Base-by-base conservation (phyloP, 1,140 invertebrate genomes). In the Teleopsis dalmanni region DNA sequence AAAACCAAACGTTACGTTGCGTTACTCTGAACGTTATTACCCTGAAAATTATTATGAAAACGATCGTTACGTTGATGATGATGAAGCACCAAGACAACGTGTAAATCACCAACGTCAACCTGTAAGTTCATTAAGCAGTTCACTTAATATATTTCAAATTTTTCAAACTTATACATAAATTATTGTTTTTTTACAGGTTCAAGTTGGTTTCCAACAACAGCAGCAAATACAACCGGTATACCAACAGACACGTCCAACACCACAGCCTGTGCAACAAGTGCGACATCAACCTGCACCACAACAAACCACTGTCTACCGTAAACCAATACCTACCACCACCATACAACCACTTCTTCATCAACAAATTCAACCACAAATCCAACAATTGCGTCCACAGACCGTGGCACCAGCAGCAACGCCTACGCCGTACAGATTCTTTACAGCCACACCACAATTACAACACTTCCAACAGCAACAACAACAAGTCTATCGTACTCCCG, bases 11-110 rank as follows among this genome's bases (percentile, higher is more conserved):
- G 81, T 89, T 4, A 70, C 65, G 8, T 44, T 70, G 13, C 77
- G 83, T 57, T 94, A 95, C 73, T 89, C 88, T 37, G 89, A 95
- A 58, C 77, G 90, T 50, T 88, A 83, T 60, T 87, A 84, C 66
- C 85, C 85, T 2, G 76, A 83, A 35, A 81, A 83, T 54, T 84
- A 85, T 48, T 83, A 85, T 61, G 76, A 79, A 14, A 80, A 83
- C 48, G 81, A 82, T 58, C 76, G 81, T 44, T 82, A 81, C 51
- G 76, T 77, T 19, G 76, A 75, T 34, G 57, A 85, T 23, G 81
- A 84, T 40, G 76, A 76, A 6, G 38, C 55, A 34, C 63, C 60
- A 1, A 56, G 56, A 29, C 58, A 61, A 43, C 59, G 68, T 25
- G 58, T 63, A 16, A 44, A 62, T 9, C 60, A 65, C 29, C 70